phyloP scores from a whole-genome alignment of 2,797 vertebrate genomes.

The Lagocephalus sceleratus region DNA sequence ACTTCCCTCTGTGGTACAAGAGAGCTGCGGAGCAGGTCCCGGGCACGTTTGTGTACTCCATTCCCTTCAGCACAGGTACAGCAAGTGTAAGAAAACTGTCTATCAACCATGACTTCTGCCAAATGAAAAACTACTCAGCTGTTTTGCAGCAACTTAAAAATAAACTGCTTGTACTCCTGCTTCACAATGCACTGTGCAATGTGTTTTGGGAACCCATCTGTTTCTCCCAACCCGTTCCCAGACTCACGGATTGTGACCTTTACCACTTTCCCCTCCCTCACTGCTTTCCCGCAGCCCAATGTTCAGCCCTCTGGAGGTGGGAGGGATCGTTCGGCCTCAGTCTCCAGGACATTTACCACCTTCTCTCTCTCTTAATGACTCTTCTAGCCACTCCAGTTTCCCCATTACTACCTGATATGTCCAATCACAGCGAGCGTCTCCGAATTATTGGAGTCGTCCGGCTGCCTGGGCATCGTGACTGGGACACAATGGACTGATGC shows the following conservation, averaged over 20 bases:
- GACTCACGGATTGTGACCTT: conserved; percentile 27
- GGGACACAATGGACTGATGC: conserved; percentile 27
- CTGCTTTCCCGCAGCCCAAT: conserved; percentile 24
- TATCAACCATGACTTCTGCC: no score
- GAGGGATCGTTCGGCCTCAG: conserved; percentile 24
- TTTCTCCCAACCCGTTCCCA: not conserved
- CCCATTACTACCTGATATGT: conserved; percentile 35
- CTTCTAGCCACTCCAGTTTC: conserved; percentile 29
- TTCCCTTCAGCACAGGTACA: conserved; percentile 92
- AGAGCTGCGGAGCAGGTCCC: conserved; percentile 95
- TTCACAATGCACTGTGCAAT: conserved; percentile 17
- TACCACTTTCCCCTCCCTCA: conserved; percentile 37
- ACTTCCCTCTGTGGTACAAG: conserved; percentile 98
- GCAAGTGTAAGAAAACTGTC: not conserved
- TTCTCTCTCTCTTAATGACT: conserved; percentile 31
- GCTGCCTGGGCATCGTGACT: conserved; percentile 31
- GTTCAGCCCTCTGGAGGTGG: conserved; percentile 6
- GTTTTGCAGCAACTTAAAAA: no score
- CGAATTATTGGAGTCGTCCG: conserved; percentile 31
- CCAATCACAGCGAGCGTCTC: conserved; percentile 31
- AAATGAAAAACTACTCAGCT: not conserved
- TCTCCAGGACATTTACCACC: conserved; percentile 37
- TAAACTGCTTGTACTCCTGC: no score
- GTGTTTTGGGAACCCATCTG: conserved; percentile 6
- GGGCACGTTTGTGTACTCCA: conserved; percentile 94